These are phyloP conservation scores for Gadopsis bispinosus DNA, from an alignment of 2,797 vertebrate genomes.

Conservation along the genomic window DNA sequence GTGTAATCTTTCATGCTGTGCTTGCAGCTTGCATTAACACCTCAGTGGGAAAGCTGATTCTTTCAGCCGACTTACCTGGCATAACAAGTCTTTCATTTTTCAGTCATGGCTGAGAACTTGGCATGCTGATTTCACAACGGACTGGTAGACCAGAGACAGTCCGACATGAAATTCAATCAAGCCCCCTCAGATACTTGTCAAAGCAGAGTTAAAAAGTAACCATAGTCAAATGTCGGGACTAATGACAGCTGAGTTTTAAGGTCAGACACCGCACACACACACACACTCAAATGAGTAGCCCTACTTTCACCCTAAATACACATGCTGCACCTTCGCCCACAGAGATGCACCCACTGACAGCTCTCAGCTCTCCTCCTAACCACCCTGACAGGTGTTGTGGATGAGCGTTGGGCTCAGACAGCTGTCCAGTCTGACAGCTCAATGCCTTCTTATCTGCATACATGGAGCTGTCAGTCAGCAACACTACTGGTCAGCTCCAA, in stretches of 20 bases:
- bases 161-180: slow-evolving; percentile 51
- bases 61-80: slow-evolving; percentile 6
- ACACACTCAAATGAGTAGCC: slow-evolving; percentile 31
- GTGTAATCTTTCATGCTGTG: not conserved
- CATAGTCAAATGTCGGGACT: slow-evolving; percentile 44
- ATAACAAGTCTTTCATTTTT: slow-evolving; percentile 10
- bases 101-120: not conserved
- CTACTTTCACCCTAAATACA: slow-evolving; percentile 41
- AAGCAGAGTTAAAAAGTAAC: slow-evolving; percentile 59
- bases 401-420: slow-evolving; percentile 55
- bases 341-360: slow-evolving; percentile 43
- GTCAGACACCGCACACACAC: slow-evolving; percentile 41
- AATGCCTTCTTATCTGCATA: slow-evolving; percentile 66
- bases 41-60: slow-evolving; percentile 7
- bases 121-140: slow-evolving; percentile 10
- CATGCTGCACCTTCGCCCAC: slow-evolving; percentile 11
- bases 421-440: slow-evolving; percentile 69
- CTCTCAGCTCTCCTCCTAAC: slow-evolving; percentile 36
- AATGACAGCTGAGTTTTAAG: slow-evolving; percentile 69
- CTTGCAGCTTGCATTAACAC: slow-evolving; percentile 30
- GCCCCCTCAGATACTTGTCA: slow-evolving; percentile 33
- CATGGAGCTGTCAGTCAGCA: slow-evolving; percentile 61
- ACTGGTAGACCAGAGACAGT: slow-evolving; percentile 17
- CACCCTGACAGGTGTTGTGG: slow-evolving; percentile 67
- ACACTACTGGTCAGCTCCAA: slow-evolving; percentile 32